Evolutionary conservation across 2,888 invertebrate genomes (phyloP), one percentile per base, ranked within the genome.

Genomic region (Thecocarcelia acutangulata): DNA sequence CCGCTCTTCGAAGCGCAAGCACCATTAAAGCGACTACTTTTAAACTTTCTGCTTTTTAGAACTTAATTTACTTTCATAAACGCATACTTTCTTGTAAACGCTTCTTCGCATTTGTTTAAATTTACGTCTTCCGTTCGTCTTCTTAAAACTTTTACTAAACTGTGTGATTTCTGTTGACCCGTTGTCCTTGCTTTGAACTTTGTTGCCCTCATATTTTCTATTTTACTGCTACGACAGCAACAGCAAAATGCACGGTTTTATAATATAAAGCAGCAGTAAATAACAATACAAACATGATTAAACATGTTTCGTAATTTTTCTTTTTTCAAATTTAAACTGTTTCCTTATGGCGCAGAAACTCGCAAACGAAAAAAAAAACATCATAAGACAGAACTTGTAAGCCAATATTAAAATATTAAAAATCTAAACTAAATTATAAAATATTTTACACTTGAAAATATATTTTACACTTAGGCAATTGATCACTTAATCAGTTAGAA

Each of bases 21-120:
- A 24, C 13, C 12, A 24, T 17, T n/a, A 37, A n/a, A 12, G 28
- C 28, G 2, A 13, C 33, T 6, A 33, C 33, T 33, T 24, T 24
- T 33, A 33, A 33, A 33, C 9, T 33, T 8, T 8, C 9, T 8
- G 9, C 8, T 28, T 44, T 68, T 68, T 17, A 28, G 44, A 21
- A 52, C 17, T 52, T 63, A 37, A 61, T 61, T 61, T 69, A 52
- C n/a, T n/a, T n/a, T n/a, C n/a, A n/a, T n/a, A n/a, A n/a, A n/a
- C n/a, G n/a, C 59, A 19, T 15, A 46, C 56, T 9, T 21, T 59
- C 28, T 56, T 37, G 37, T 21, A 69, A 48, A 56, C 21, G 4
- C 8, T 58, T 17, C 44, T 42, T 54, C 15, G 28, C 5, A 11
- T 1, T 33, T 59, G 11, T 48, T 24, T 28, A 13, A 3, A 13